Evolutionary conservation across 1,140 invertebrate genomes (phyloP).

Genomic region (Aporrectodea caliginosa): DNA sequence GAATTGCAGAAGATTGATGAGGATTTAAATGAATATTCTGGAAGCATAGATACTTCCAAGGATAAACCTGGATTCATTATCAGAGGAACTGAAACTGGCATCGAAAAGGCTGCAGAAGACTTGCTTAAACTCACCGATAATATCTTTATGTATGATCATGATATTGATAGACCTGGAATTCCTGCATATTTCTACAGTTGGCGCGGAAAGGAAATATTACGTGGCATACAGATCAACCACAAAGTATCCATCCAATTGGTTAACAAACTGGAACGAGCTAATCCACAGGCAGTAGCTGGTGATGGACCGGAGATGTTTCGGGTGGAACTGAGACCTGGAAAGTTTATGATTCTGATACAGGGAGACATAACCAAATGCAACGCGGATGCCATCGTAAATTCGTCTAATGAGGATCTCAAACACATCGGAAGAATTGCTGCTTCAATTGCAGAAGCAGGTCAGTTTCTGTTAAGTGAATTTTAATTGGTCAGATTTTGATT

Average conservation of each 20-base stretch:
- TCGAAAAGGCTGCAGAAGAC: not conserved
- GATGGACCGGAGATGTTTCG: not conserved
- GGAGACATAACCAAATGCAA: constrained; percentile 11
- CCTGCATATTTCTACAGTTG: not conserved
- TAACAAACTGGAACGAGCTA: no score
- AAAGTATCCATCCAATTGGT: not conserved
- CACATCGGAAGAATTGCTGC: constrained; percentile 16
- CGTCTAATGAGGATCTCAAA: constrained; percentile 17
- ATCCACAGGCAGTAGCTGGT: no score
- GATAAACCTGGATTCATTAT: not conserved
- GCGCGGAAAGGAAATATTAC: not conserved
- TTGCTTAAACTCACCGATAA: not conserved
- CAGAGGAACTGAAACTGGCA: not conserved
- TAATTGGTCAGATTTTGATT: no score
- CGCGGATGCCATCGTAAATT: constrained; percentile 21
- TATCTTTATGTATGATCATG: not conserved
- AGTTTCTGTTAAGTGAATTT: no score
- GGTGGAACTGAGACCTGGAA: not conserved
- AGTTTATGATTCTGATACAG: not conserved
- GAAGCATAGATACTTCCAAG: not conserved
- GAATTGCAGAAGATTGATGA: not conserved
- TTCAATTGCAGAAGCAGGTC: constrained; percentile 22
- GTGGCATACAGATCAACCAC: not conserved
- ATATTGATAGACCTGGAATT: not conserved
- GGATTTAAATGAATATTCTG: not conserved